Conservation (phyloP, 2,888 invertebrate species). For the Pollenia amentaria region DNA sequence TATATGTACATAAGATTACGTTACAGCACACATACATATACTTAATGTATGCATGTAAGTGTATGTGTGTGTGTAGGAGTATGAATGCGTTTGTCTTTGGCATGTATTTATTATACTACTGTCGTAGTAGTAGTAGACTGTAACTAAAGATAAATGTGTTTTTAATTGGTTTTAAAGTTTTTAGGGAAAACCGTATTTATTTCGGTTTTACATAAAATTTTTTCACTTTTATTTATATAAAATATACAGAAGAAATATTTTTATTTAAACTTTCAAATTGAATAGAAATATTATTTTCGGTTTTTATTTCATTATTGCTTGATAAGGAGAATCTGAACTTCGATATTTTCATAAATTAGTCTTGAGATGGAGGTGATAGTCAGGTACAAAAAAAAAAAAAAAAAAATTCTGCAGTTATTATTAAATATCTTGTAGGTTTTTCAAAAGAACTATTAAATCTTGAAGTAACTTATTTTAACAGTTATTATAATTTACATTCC, state of each 20-base stretch:
- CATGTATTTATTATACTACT: conserved; percentile 30
- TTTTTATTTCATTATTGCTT: neutral
- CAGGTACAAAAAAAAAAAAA: too few species aligned
- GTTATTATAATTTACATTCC: too few species aligned
- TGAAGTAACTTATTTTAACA: neutral
- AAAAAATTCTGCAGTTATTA: neutral
- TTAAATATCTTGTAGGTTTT: too few species aligned
- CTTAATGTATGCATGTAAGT: neutral
- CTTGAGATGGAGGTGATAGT: neutral
- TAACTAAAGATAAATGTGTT: conserved; percentile 72
- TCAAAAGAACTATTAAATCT: neutral
- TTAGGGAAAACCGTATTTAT: conserved; percentile 50
- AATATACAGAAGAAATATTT: conserved; percentile 31
- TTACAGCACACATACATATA: conserved; percentile 11
- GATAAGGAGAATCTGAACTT: neutral
- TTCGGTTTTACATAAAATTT: conserved; percentile 21
- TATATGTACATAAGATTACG: conserved; percentile 40
- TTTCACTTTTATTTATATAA: conserved; percentile 38
- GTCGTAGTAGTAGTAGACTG: conserved; percentile 39
- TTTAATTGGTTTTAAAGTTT: conserved; percentile 73
- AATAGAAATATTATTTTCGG: conserved; percentile 4
- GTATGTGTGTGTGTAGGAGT: conserved; percentile 1
- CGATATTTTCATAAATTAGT: neutral
- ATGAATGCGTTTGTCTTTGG: conserved; percentile 29
- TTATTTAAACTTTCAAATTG: conserved; percentile 51